Conservation (phyloP, 2,888 invertebrate genomes). For the Pristionchus mayeri region DNA sequence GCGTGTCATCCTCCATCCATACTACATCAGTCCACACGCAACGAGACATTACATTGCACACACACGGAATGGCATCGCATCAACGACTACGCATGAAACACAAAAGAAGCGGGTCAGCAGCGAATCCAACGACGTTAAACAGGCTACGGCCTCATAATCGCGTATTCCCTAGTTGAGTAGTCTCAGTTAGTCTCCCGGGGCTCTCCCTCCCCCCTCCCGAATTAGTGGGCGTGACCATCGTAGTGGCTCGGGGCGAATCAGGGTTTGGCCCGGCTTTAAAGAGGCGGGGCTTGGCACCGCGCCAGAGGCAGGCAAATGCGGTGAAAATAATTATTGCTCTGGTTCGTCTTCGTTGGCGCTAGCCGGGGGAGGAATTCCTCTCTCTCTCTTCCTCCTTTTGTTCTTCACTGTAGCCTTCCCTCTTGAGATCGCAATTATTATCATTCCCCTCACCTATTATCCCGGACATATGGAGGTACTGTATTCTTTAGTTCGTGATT, state of each 20-base stretch:
- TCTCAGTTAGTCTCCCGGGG: background rate
- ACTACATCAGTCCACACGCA: conserved; percentile 27
- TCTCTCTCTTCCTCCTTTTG: no score
- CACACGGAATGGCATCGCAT: no score
- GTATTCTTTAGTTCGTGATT: no score
- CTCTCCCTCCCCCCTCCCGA: background rate
- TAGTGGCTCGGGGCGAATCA: conserved; percentile 3
- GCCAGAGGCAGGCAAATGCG: no score
- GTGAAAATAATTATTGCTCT: no score
- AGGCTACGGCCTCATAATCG: conserved; percentile 27
- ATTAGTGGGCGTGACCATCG: background rate
- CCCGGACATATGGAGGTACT: no score
- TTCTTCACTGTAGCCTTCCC: no score
- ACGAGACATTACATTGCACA: background rate
- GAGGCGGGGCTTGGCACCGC: conserved; percentile 22
- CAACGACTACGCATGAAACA: background rate
- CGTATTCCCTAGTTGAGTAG: background rate
- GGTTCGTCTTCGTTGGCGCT: no score
- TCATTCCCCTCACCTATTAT: no score
- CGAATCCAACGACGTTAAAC: background rate
- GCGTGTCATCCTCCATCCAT: conserved; percentile 42
- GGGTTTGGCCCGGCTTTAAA: background rate
- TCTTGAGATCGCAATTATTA: no score
- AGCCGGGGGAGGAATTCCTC: no score
- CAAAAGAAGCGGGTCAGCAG: background rate